These are phyloP conservation scores for Caenorhabditis brenneri DNA, from an alignment of 1,140 invertebrate genomes.

Conservation along the genomic window DNA sequence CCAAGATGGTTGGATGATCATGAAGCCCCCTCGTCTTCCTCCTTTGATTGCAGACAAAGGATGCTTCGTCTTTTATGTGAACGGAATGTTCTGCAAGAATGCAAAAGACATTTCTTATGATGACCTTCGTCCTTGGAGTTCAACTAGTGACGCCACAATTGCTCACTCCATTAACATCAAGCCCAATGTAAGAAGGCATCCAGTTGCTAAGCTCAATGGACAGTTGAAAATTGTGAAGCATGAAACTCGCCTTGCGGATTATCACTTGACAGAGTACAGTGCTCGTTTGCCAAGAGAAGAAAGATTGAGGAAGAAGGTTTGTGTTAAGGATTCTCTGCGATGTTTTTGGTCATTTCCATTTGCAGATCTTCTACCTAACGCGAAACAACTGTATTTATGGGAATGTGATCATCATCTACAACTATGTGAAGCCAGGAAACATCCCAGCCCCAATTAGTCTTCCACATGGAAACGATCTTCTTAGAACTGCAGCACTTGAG, in stretches of 20 bases:
- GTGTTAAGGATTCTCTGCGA: not conserved
- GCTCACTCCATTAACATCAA: not conserved
- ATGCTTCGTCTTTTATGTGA: constrained; percentile 35
- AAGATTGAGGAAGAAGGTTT: constrained; percentile 43
- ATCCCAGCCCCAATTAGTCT: constrained; percentile 16
- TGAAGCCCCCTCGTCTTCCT: constrained; percentile 35
- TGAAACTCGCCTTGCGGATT: not conserved
- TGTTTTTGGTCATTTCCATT: not conserved
- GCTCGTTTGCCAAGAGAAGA: constrained; percentile 34
- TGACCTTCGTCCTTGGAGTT: constrained; percentile 44
- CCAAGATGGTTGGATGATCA: constrained; percentile 1
- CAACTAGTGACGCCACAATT: not conserved
- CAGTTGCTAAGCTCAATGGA: not conserved
- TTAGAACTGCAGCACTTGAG: not conserved
- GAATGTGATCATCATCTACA: constrained; percentile 49
- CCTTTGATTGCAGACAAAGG: constrained; percentile 4
- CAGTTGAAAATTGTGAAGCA: not conserved
- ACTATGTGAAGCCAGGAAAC: constrained; percentile 22
- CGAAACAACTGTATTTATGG: constrained; percentile 9
- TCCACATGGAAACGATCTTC: constrained; percentile 32
- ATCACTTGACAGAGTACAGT: constrained; percentile 47
- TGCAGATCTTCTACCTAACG: constrained; percentile 50
- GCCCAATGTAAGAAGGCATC: constrained; percentile 48
- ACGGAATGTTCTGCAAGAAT: not conserved
- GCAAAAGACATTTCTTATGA: constrained; percentile 31